Base-by-base conservation (phyloP, 1,140 invertebrate species). In the Panulirus ornatus region DNA sequence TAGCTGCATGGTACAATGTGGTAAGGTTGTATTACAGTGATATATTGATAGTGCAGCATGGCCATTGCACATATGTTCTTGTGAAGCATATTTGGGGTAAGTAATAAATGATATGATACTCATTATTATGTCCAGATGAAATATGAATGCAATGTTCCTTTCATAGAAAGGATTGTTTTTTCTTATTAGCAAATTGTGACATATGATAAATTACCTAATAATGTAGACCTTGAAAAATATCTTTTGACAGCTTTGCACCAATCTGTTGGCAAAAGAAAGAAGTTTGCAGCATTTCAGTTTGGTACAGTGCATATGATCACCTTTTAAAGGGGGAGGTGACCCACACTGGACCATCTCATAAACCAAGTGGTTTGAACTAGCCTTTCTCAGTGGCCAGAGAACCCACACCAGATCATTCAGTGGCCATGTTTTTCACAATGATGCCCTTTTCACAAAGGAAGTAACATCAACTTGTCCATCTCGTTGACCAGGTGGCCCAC, bases 1-100 rank as follows among this genome's bases (percentile, higher is more conserved):
- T 63, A 84, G 82, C 82, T 84, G 82, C 82, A 70, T 84, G 82
- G 82, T 84, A 84, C 82, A 84, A 84, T 71, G 66, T 70, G 66
- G 58, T 84, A 70, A 70, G 40, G 82, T 84, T 19, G 36, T 75
- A 71, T 42, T 75, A 75, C 73, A 75, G 82, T 84, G 82, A 84
- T 84, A 84, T 84, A 84, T 27, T 84, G 82, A 44, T 54, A 84
- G 82, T 84, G 82, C 82, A 70, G 40, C 27, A 84, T 63, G 82
- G 58, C 42, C 38, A 70, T 71, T 42, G 82, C 66, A 84, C 66
- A 84, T 40, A 71, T 84, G 82, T 84, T 71, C 58, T 22, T 36
- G 75, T 51, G 27, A 51, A 47, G 51, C 76, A 79, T 42, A 76
- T 42, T 76, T 73, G 38, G 38, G 30, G 70, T 73, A 73, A 73